Evolutionary conservation across 2,113 vertebrate species (phyloP).

Genomic region (Otolemur garnettii): DNA sequence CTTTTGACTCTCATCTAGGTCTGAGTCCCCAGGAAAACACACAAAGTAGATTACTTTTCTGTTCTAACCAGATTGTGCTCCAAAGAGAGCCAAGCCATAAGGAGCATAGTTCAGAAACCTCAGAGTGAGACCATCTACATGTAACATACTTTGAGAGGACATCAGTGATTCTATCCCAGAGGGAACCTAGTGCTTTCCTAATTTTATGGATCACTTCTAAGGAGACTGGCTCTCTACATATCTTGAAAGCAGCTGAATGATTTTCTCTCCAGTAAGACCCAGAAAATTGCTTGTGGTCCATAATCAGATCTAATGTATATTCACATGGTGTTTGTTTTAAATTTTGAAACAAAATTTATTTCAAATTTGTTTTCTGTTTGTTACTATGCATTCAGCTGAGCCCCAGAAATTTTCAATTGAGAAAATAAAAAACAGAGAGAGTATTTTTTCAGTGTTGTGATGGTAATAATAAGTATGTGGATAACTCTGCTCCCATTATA

Average conservation of each 20-base stretch:
- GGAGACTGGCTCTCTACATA: neutral
- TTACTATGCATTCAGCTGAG: neutral
- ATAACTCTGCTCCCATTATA: neutral
- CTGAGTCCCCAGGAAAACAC: neutral
- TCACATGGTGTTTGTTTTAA: neutral
- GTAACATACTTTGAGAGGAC: neutral
- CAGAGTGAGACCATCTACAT: neutral
- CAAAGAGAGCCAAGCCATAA: neutral
- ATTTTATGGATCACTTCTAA: neutral
- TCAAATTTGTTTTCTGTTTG: neutral
- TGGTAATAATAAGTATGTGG: neutral
- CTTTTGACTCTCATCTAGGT: conserved; percentile 4
- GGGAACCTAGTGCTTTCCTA: neutral
- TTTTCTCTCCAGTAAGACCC: neutral
- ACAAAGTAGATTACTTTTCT: neutral
- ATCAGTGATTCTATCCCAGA: neutral
- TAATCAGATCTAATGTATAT: neutral
- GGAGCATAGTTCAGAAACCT: neutral
- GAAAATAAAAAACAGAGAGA: conserved; percentile 17
- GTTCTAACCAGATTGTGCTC: neutral
- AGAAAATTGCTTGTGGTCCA: neutral
- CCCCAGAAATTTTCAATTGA: neutral
- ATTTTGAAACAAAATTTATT: neutral
- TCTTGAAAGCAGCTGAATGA: neutral
- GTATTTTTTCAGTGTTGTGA: neutral